These are phyloP conservation scores for Alfaro cultratus DNA, from an alignment of 2,797 vertebrate genomes.

Conservation along the genomic window DNA sequence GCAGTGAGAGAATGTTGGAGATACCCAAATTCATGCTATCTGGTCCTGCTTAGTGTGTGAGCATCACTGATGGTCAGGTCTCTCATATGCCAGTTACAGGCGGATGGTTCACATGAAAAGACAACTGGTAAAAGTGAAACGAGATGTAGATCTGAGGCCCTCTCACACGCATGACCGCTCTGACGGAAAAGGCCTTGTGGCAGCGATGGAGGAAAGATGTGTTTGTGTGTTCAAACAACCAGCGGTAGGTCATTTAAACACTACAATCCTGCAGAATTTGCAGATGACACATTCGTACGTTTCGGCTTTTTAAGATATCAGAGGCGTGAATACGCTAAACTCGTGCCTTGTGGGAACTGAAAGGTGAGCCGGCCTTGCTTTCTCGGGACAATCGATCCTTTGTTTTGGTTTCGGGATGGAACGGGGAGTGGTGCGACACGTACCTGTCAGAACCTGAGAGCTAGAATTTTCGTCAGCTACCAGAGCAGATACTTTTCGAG, in stretches of 20 bases:
- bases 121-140: slow-evolving; percentile 30
- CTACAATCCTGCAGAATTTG: background rate
- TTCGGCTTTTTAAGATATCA: slow-evolving; percentile 15
- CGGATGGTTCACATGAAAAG: background rate
- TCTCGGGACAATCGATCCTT: slow-evolving; percentile 71
- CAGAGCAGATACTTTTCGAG: slow-evolving; percentile 47
- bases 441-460: slow-evolving; percentile 68
- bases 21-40: background rate
- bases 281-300: background rate
- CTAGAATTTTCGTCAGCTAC: slow-evolving; percentile 48
- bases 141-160: slow-evolving; percentile 35
- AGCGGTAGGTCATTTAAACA: background rate
- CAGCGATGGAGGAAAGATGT: background rate
- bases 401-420: slow-evolving; percentile 62
- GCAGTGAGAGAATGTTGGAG: background rate
- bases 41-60: background rate
- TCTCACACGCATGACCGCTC: slow-evolving; percentile 40
- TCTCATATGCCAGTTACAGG: slow-evolving; percentile 40
- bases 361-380: slow-evolving; percentile 54
- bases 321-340: slow-evolving; percentile 40
- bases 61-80: background rate
- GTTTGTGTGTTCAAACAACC: background rate
- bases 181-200: background rate
- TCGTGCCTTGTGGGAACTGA: slow-evolving; percentile 67
- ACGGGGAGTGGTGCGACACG: slow-evolving; percentile 39